These are phyloP conservation scores for Pelobates cultripes DNA, from an alignment of 2,797 vertebrate species.

Conservation along the genomic window DNA sequence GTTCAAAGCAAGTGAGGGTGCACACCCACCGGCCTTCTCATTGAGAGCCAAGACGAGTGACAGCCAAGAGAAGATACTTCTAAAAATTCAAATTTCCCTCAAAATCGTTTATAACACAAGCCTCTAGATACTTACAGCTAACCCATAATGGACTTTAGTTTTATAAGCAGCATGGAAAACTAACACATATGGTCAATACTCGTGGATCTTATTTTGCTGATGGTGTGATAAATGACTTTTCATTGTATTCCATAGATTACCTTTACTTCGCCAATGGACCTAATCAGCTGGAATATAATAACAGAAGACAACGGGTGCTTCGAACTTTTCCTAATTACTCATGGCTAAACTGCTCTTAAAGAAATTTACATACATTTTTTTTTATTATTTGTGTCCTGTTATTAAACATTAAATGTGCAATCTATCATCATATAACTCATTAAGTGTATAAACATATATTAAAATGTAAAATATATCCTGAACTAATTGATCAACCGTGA, in stretches of 20 bases:
- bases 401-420: not conserved
- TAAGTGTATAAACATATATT: not conserved
- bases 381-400: not conserved
- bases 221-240: not conserved
- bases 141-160: too few species aligned
- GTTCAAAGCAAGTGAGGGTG: too few species aligned
- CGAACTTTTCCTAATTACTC: constrained; percentile 15
- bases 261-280: constrained; percentile 51
- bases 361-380: not conserved
- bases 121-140: too few species aligned
- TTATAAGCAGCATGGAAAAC: too few species aligned
- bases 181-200: too few species aligned
- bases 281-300: constrained; percentile 41
- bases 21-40: too few species aligned
- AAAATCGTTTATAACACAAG: too few species aligned
- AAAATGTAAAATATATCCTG: not conserved
- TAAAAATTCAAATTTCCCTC: too few species aligned
- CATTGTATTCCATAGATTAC: constrained; percentile 28
- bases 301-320: constrained; percentile 9
- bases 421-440: not conserved
- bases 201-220: not conserved
- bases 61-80: too few species aligned
- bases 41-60: too few species aligned
- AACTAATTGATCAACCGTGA: too few species aligned
- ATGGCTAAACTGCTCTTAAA: constrained; percentile 34